Conservation (phyloP, 2,888 invertebrate species). For the Frankliniella intonsa region DNA sequence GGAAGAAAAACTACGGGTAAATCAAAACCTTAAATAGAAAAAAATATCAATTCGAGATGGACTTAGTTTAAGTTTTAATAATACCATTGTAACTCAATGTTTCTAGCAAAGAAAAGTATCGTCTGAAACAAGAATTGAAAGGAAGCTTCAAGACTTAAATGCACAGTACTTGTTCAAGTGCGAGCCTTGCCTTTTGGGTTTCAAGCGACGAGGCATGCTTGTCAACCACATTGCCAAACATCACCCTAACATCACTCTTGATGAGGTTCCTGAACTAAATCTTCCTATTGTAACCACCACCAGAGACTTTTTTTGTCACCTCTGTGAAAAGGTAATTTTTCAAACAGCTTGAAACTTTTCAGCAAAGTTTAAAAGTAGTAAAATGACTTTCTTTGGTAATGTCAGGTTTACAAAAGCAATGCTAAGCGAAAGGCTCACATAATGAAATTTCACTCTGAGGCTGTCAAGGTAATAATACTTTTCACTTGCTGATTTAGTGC, state of each 20-base stretch:
- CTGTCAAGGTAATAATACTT: conserved; percentile 39
- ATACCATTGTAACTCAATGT: neutral
- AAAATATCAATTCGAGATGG: too few relatives aligned
- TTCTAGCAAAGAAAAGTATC: neutral
- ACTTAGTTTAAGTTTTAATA: neutral
- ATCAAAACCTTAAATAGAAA: neutral
- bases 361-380: neutral
- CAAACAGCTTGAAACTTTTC: neutral
- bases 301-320: conserved; percentile 76
- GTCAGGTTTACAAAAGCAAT: conserved; percentile 70
- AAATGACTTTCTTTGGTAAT: neutral
- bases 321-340: conserved; percentile 64
- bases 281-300: conserved; percentile 72
- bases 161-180: conserved; percentile 72
- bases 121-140: neutral
- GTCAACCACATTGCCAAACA: conserved; percentile 80
- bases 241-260: conserved; percentile 61
- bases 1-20: conserved; percentile 36
- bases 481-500: conserved; percentile 42
- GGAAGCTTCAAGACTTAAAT: conserved; percentile 48
- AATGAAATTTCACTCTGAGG: conserved; percentile 76
- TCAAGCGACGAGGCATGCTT: conserved; percentile 78
- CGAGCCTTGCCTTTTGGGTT: conserved; percentile 66
- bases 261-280: conserved; percentile 67
- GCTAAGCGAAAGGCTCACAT: conserved; percentile 80